Evolutionary conservation across 2,113 vertebrate genomes (phyloP), one percentile per base, ranked within the genome.

Genomic region (Brachyistius frenatus): DNA sequence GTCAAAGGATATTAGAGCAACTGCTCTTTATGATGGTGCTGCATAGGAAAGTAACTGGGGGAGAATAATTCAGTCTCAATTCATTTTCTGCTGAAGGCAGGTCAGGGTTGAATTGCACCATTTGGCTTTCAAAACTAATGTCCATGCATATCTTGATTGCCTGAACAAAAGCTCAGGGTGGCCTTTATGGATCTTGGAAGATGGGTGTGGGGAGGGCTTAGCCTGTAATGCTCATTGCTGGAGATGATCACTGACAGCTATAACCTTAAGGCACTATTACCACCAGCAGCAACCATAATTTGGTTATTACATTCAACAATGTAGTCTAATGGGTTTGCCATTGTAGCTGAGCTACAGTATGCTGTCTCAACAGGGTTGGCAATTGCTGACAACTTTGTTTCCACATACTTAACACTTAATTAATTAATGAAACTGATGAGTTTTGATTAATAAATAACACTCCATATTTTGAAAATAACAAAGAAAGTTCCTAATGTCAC

Each of bases 161-260:
- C 89, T 89, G 92, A 94, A 94, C 87, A 87, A 94, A 93, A 92
- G 89, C 88, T 75, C 88, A 84, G 86, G 80, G 92, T 94, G 92
- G 93, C 87, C 88, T 92, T 92, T 93, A 93, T 92, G 86, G 81
- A 88, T 94, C 92, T 87, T 89, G 60, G 76, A 89, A 80, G 88
- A 91, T 33, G 82, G 67, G 78, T 73, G 83, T 50, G 77, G 78
- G 88, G 71, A 74, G 78, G 83, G 75, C 81, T 86, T 73, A 80
- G 86, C 83, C 86, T 62, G 68, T 91, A 93, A 94, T 91, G 85
- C 84, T 92, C 91, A 93, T 89, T 93, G 89, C 91, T 73, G 56
- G 71, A 89, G 93, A 95, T 94, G 87, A 92, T 93, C 92, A 87
- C 87, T 94, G 95, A 93, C 93, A 94, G 91, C 89, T 83, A 91